Conservation (phyloP, 1,140 invertebrate species). For the Dolichoris vasculosae region DNA sequence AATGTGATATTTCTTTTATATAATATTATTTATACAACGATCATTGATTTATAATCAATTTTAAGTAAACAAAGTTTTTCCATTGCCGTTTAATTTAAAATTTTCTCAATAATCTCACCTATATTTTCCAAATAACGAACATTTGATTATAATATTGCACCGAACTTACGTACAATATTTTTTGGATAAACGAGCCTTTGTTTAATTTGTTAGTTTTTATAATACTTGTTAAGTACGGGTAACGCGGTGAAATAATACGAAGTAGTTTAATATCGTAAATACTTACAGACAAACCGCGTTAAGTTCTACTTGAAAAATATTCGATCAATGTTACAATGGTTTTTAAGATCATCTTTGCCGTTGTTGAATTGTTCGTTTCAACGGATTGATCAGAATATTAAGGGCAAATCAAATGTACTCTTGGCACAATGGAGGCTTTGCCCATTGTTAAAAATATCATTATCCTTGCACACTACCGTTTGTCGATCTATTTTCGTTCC, state of each 20-base stretch:
- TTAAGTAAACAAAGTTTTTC: too few species aligned
- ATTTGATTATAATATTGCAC: not conserved
- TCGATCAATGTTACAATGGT: not conserved
- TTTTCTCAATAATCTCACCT: too few species aligned
- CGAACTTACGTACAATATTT: not conserved
- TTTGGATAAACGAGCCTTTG: not conserved
- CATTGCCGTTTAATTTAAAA: too few species aligned
- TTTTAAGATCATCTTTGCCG: not conserved
- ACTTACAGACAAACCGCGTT: not conserved
- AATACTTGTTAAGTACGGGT: not conserved
- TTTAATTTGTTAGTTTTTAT: not conserved
- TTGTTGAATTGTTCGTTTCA: not conserved
- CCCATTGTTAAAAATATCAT: not conserved
- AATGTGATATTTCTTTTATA: too few species aligned
- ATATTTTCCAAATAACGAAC: not conserved
- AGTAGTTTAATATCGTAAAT: not conserved
- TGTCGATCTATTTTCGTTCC: not conserved
- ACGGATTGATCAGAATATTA: conserved; percentile 2
- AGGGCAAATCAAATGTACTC: conserved; percentile 3
- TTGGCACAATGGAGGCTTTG: not conserved
- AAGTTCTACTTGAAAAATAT: not conserved
- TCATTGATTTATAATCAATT: too few species aligned
- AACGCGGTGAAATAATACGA: not conserved
- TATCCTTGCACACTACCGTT: conserved; percentile 7
- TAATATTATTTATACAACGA: too few species aligned